Conservation (phyloP, 1,140 invertebrate genomes). For the Homalodisca vitripennis region DNA sequence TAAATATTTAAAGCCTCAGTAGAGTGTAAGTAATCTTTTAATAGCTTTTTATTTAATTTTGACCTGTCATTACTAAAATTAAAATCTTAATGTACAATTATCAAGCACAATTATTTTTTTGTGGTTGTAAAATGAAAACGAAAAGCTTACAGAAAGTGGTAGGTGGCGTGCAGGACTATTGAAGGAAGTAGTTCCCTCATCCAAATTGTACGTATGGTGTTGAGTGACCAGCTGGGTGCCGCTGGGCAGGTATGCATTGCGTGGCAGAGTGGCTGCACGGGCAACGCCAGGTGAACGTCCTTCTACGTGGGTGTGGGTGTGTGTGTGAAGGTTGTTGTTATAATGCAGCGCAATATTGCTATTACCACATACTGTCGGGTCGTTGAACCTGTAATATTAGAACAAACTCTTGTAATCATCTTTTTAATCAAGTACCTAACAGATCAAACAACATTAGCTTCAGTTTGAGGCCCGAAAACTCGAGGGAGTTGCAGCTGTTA, state of each 20-base stretch:
- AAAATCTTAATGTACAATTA: too few relatives aligned
- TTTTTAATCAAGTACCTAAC: too few relatives aligned
- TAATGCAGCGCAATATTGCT: constrained; percentile 32
- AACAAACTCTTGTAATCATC: too few relatives aligned
- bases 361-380: constrained; percentile 45
- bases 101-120: too few relatives aligned
- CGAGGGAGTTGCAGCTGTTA: too few relatives aligned
- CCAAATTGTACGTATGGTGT: constrained; percentile 43
- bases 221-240: constrained; percentile 36
- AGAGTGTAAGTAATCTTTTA: too few relatives aligned
- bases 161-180: constrained; percentile 49
- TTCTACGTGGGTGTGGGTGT: constrained; percentile 29
- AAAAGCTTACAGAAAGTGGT: constrained; percentile 48
- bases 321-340: constrained; percentile 34
- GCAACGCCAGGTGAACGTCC: constrained; percentile 53
- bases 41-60: too few relatives aligned
- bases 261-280: constrained; percentile 65
- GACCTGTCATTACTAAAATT: background rate
- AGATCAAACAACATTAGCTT: too few relatives aligned
- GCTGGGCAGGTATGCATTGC: constrained; percentile 62
- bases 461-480: too few relatives aligned
- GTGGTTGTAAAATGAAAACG: too few relatives aligned
- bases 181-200: constrained; percentile 48
- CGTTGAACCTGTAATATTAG: constrained; percentile 51
- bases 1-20: too few relatives aligned